Evolutionary conservation across 2,888 invertebrate genomes (phyloP), one percentile per base, ranked within the genome.

Genomic region (Linnaemya tessellans): DNA sequence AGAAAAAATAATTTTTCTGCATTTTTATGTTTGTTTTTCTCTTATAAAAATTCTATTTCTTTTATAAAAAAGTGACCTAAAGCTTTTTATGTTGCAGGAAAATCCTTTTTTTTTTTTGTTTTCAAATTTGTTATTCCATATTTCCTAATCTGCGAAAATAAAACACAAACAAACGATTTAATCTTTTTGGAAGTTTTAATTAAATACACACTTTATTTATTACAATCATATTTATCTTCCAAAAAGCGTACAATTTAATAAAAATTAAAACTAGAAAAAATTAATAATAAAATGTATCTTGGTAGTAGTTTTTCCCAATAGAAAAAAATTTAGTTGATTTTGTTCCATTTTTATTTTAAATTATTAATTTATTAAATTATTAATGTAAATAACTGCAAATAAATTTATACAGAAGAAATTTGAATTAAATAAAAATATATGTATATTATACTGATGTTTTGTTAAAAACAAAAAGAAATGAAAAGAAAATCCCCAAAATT

Each of bases 311-410:
- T 46, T 46, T 70, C 51, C 54, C 54, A 62, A 64, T 62, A 70
- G 64, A 71, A 77, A 71, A 15, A 20, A 67, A 9, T 18, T 22
- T 25, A 18, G 20, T 25, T 43, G 0, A 18, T 58, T 71, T 43
- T 70, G 15, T 80, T 74, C 18, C 56, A 30, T 30, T 30, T 30
- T 30, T 3, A 3, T 30, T 58, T 25, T 38, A 38, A 20, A 64
- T 49, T 54, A 67, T 80, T 65, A 54, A 78, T 74, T 80, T 82
- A 84, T 81, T 81, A 81, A 71, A 84, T 84, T 84, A 84, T 84
- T 78, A 81, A 81, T 85, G 81, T 85, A 85, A 82, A 79, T 79
- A 85, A 82, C 82, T 85, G 85, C 70, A 74, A 81, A 82, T 46
- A 80, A 70, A 71, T 67, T 60, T 82, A 79, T 79, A 85, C 75